Evolutionary conservation across 2,888 invertebrate species (phyloP), one percentile per base, ranked within the genome.

Genomic region (Myopa testacea): DNA sequence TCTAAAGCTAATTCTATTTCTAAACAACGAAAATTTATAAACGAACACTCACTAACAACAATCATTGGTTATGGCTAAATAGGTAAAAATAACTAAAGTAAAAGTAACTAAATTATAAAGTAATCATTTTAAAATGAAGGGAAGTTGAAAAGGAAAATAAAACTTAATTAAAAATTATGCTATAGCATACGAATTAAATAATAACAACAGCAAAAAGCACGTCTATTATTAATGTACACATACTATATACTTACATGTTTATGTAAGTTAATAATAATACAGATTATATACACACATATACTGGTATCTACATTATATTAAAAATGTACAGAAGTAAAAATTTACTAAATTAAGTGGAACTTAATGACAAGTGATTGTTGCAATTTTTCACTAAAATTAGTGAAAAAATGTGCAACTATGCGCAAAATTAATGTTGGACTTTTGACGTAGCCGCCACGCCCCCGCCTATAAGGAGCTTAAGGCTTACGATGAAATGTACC

Each of bases 371-470:
- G 88, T 88, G 88, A 88, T 85, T 84, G 82, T 84, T 79, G 80
- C 82, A 80, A 81, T 79, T 78, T 69, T 76, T 74, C 62, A 52
- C 67, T 75, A n/a, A 34, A 26, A 40, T 60, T 45, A 60, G 65
- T 12, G 70, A 72, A 45, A 75, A 74, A 69, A 63, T 60, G 76
- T 82, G 80, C 75, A 82, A 84, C 83, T 85, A 82, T 85, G 87
- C 89, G 87, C 88, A 88, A 89, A 89, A 88, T 88, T 88, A 86
- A 88, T 89, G 88, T 89, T 89, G 89, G 88, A 88, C 88, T 87
- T 84, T 84, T 82, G 85, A 82, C 85, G 75, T 45, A 60, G 75
- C 58, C 37, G 26, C 85, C 83, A 82, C 80, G 83, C 86, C 84
- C 84, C 80, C 82, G 83, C 84, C 85, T 83, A 82, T 84, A 83